Base-by-base conservation (phyloP, 2,113 vertebrate genomes). In the Tychaedon coryphoeus region DNA sequence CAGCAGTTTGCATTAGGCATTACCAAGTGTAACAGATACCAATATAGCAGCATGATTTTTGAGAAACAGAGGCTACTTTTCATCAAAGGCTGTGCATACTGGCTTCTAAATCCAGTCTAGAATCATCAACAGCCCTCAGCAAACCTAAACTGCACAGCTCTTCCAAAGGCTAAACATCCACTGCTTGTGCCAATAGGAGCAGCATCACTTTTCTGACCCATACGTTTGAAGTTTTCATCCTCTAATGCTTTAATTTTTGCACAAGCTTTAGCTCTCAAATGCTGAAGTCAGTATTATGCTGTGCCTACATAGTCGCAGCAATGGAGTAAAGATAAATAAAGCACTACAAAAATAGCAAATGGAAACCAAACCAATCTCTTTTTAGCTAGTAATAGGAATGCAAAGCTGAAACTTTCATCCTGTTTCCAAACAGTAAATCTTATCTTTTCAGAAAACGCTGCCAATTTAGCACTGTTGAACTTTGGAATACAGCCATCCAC, bases 371-470 rank as follows among this genome's bases (percentile, higher is more conserved):
- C 19, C 25, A 19, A 50, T 92, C 50, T 53, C 23, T 58, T 67
- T 92, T 90, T 56, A 77, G 50, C 50, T 58, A 33, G 87, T 29
- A 72, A 51, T 87, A 2, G 1, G 42, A 90, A 86, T 64, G 34
- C 9, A 82, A 75, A 76, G 43, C 42, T 74, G 75, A 65, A 93
- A 79, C 82, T 88, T 78, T 50, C n/a, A 66, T 94, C 61, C 45
- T 93, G 58, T 86, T 92, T 58, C 38, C 85, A 89, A 95, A 93
- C 43, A 75, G 20, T 81, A 89, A 93, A 92, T 78, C 82, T 78
- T 58, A 53, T 78, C 34, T 81, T 92, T 95, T 88, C 85, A 88
- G 78, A 75, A 88, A 76, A 79, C 20, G 40, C 26, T 96, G 91
- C 47, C 56, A 82, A 50, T 82, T 81, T 82, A 75, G 43, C 26